A percentile compares a stretch with the other conserved stretches of the same genome.
Evolutionary conservation across 2,888 invertebrate species (phyloP).

Genomic region (Willowsia nigromaculata): DNA sequence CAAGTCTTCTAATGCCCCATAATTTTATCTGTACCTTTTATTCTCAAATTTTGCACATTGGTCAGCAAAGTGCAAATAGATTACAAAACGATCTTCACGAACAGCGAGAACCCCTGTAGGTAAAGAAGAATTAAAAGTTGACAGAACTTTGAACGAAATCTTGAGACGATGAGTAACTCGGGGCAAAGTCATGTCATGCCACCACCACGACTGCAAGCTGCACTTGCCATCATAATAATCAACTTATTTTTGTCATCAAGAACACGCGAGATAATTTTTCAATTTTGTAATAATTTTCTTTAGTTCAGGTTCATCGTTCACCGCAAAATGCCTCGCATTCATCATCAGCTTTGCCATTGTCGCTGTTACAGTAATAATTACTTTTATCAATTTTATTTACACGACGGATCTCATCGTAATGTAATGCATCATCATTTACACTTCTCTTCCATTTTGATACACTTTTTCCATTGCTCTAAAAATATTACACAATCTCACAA

Average conservation of each 20-base stretch:
- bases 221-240: not conserved
- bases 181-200: not conserved
- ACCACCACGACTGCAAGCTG: not conserved
- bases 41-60: not conserved
- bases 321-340: not conserved
- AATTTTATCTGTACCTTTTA: no score
- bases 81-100: not conserved
- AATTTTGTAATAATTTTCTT: not conserved
- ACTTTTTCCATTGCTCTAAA: no score
- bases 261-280: not conserved
- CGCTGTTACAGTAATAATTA: not conserved
- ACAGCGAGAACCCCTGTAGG: not conserved
- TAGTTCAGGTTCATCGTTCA: constrained; percentile 24
- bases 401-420: not conserved
- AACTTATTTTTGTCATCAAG: not conserved
- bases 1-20: no score
- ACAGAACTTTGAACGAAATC: not conserved
- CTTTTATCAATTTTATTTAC: constrained; percentile 1
- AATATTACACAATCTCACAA: no score
- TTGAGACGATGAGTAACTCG: not conserved
- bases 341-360: not conserved
- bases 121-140: not conserved
- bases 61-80: not conserved
- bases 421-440: not conserved
- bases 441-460: no score